phyloP scores from a whole-genome alignment of 53 echinoderm and acorn worm species.

The Echinarachnius parma region DNA sequence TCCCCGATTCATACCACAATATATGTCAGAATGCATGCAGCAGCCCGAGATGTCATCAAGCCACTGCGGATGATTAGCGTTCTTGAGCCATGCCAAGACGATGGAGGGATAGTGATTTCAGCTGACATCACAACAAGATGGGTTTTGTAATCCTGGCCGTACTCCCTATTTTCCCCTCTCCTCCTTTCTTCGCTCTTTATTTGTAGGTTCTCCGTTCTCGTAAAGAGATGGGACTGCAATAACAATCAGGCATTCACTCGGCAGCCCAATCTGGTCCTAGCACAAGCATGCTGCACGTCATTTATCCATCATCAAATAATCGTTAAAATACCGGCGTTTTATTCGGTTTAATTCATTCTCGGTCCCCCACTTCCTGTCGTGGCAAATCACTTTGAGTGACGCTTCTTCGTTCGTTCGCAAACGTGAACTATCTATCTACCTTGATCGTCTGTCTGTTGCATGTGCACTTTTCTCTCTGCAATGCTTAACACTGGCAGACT shows the following conservation, averaged over 20 bases:
- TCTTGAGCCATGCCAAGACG: not conserved
- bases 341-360: too few species aligned
- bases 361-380: conserved; percentile 40
- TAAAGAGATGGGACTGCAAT: conserved; percentile 11
- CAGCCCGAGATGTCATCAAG: conserved; percentile 23
- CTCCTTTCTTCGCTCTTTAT: not conserved
- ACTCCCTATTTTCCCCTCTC: conserved; percentile 3
- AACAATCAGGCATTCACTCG: conserved; percentile 24
- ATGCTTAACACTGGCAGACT: too few species aligned
- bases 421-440: not conserved
- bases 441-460: not conserved
- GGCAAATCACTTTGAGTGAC: conserved; percentile 18
- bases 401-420: not conserved
- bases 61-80: not conserved
- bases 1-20: too few species aligned
- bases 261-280: too few species aligned
- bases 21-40: too few species aligned
- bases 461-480: not conserved
- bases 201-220: not conserved
- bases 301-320: conserved; percentile 48
- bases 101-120: not conserved
- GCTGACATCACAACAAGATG: conserved; percentile 29
- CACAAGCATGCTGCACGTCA: conserved; percentile 24
- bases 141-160: conserved; percentile 30
- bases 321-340: conserved; percentile 38